These are phyloP conservation scores for Ectemnius lituratus DNA, from an alignment of 2,888 invertebrate species.

Conservation along the genomic window DNA sequence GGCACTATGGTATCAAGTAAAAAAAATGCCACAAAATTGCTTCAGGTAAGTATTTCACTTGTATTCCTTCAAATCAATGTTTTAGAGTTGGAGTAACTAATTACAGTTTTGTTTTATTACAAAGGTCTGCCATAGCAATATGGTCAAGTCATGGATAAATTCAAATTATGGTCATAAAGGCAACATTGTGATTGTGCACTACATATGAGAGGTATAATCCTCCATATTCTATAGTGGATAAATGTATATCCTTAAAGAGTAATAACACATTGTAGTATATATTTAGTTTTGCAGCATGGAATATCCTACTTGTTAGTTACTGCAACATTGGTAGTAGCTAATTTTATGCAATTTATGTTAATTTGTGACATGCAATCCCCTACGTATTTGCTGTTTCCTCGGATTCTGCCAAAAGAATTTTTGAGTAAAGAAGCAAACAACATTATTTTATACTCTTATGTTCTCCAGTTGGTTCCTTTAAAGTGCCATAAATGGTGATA, in stretches of 20 bases:
- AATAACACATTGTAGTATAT: too few relatives aligned
- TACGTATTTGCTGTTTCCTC: background rate
- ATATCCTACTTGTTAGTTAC: background rate
- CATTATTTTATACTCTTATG: slow-evolving; percentile 2
- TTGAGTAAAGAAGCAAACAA: slow-evolving; percentile 6
- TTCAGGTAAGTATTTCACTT: slow-evolving; percentile 79
- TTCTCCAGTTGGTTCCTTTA: slow-evolving; percentile 30
- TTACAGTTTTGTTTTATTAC: slow-evolving; percentile 19
- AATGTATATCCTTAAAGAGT: too few relatives aligned
- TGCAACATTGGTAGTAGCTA: slow-evolving; percentile 3
- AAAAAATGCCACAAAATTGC: slow-evolving; percentile 82
- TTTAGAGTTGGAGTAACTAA: background rate
- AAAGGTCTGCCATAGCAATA: slow-evolving; percentile 51
- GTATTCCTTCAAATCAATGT: background rate
- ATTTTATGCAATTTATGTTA: slow-evolving; percentile 10
- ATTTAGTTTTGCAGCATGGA: slow-evolving; percentile 6
- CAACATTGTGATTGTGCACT: slow-evolving; percentile 11
- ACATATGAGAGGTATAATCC: background rate
- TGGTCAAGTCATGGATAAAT: slow-evolving; percentile 46
- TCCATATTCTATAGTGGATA: background rate
- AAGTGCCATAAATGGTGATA: slow-evolving; percentile 32
- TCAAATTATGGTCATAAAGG: slow-evolving; percentile 20
- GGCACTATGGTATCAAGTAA: slow-evolving; percentile 83
- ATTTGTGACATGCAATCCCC: slow-evolving; percentile 5
- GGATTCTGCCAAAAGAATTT: background rate